Evolutionary conservation across 2,113 vertebrate genomes (phyloP), one percentile per base, ranked within the genome.

Genomic region (Mungos mungo): DNA sequence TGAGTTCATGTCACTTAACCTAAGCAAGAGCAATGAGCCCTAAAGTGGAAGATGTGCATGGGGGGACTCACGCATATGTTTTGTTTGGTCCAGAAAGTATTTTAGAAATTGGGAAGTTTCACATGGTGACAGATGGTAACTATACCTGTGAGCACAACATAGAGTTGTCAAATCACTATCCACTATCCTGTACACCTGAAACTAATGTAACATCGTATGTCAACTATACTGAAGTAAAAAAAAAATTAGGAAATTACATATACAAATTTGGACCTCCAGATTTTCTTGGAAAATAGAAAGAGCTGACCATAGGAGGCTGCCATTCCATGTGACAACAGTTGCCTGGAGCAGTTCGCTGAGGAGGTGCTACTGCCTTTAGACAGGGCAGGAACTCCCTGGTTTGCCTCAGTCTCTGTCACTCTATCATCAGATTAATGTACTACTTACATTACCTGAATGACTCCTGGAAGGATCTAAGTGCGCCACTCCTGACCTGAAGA

Each of bases 241-340:
- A 31, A 47, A 50, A 50, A 92, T 60, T 35, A 86, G 52, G 11
- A n/a, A 77, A 91, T 38, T 88, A 96, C 66, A 41, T 68, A 76
- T 68, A 10, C 85, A 95, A 97, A 47, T 85, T 52, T 88, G 25
- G 19, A 80, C 16, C 72, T 72, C 77, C 19, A 50, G 2, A 7
- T 93, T 95, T 91, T 86, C 71, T 77, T 88, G 52, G 47, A 96
- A 97, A 88, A 76, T 54, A 9, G n/a, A 45, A 85, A 66, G 7
- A 90, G 57, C 66, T 47, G 63, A 72, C 35, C 25, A 29, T 2
- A 12, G 2, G 68, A 15, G 31, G 31, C 3, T 87, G 27, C 41
- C 10, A n/a, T 23, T 76, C n/a, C 66, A 10, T 7, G 1, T 69
- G 52, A 41, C 3, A 63, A 35, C 10, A 29, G 38, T 1, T 19